Percentiles rank a stretch among this genome's conserved stretches.
These are phyloP conservation scores for Acrocyrtus sp. DNA, from an alignment of 2,888 invertebrate genomes.

Conservation along the genomic window DNA sequence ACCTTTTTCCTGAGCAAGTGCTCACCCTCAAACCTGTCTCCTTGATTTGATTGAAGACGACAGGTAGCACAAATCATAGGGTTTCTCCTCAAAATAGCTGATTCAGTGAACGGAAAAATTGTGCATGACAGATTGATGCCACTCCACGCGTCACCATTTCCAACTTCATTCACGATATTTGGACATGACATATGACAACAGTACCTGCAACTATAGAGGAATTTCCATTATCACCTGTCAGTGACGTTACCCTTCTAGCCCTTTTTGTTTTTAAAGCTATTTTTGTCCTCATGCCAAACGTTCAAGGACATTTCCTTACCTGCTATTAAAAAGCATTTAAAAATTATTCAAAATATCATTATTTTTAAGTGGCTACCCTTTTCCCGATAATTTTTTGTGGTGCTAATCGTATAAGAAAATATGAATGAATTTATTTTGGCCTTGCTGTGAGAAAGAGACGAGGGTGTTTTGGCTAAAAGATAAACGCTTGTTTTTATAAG, in stretches of 20 bases:
- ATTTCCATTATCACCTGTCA: neutral
- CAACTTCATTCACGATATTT: neutral
- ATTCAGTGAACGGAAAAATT: constrained; percentile 20
- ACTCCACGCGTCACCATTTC: neutral
- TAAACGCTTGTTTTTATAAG: neutral
- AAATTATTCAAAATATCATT: neutral
- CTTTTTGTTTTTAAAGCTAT: too few relatives aligned
- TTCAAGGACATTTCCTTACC: neutral
- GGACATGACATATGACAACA: neutral
- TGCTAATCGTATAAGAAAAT: neutral
- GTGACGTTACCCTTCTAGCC: too few relatives aligned
- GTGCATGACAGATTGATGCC: constrained; percentile 43
- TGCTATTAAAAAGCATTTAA: constrained; percentile 6
- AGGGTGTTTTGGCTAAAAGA: neutral
- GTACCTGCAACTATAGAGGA: too few relatives aligned
- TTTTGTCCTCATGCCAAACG: neutral
- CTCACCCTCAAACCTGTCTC: constrained; percentile 22
- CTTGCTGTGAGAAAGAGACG: neutral
- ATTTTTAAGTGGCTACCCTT: neutral
- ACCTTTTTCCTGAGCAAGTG: too few relatives aligned
- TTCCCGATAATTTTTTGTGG: neutral
- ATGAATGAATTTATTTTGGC: neutral
- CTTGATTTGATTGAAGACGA: constrained; percentile 7
- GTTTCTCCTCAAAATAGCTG: constrained; percentile 11
- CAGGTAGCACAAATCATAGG: constrained; percentile 18